Base-by-base conservation (phyloP, 2,888 invertebrate species). In the Cremastobaeus sp. region DNA sequence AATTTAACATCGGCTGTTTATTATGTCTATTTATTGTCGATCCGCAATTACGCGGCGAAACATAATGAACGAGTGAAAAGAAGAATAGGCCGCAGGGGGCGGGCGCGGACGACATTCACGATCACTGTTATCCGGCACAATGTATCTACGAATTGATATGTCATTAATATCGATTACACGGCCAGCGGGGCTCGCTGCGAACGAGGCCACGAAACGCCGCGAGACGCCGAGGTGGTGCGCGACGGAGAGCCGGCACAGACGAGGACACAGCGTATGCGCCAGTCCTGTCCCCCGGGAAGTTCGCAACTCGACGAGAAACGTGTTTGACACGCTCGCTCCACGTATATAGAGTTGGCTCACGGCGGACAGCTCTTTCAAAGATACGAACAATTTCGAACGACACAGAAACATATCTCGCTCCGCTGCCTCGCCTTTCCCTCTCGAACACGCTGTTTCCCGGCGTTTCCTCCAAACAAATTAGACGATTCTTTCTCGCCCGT, bases 81-180 rank as follows among this genome's bases (percentile, higher is more conserved):
- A 52, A 55, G 9, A 12, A 9, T 25, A 50, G 62, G 32, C 50
- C 48, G 6, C 9, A 11, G 15, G 25, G 45, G 25, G 12, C 41
- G 35, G 47, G 60, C 35, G 9, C 3, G 17, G 59, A 32, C 35
- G 60, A 70, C 62, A 77, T 77, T 79, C 78, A 74, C 71, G 76
- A 74, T 71, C 76, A 62, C 74, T 76, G 79, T 82, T 83, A 83
- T 83, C 83, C 81, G 78, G 79, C 80, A 79, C 79, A 81, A 81
- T 83, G 81, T 82, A 79, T 74, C 78, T 81, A 82, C 81, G 82
- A 82, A 83, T 83, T 83, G 83, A 83, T 82, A 83, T 81, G 83
- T 81, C 83, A 83, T 83, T 83, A 82, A 82, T 83, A 83, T 83
- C 81, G 83, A 83, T 83, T 81, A 82, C 78, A 71, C 72, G 60